These are phyloP conservation scores for Tetrapedia diversipes DNA, from an alignment of 2,888 invertebrate species.

Conservation along the genomic window DNA sequence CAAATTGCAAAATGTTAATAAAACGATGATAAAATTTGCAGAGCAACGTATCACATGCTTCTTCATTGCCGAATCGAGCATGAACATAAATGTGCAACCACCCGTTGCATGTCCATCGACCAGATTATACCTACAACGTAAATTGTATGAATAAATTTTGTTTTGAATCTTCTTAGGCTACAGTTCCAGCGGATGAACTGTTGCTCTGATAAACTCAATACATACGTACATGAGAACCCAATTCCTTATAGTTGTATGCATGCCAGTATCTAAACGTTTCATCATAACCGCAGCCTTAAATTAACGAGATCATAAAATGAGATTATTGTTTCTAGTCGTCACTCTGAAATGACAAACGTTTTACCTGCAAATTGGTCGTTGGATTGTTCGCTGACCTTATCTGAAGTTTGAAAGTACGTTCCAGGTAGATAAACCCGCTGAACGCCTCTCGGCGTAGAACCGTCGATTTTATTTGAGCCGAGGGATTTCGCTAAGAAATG, in stretches of 20 bases:
- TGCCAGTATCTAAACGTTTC: no score
- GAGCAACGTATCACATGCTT: not conserved
- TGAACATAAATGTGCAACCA: not conserved
- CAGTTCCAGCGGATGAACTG: no score
- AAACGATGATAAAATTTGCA: no score
- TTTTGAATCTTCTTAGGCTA: no score
- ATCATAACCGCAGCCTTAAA: no score
- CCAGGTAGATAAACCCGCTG: slow-evolving; percentile 23
- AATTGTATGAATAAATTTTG: no score
- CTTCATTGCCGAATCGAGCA: not conserved
- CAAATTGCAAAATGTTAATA: no score
- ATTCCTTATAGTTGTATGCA: no score
- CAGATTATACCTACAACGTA: no score
- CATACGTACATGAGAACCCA: no score
- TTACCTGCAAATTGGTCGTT: slow-evolving; percentile 18
- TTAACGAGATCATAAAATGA: no score
- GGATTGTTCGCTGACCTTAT: not conserved
- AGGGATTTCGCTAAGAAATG: slow-evolving; percentile 29
- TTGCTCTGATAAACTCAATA: no score
- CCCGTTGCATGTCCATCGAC: not conserved
- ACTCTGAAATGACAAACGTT: not conserved
- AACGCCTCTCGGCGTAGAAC: not conserved
- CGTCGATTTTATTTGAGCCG: slow-evolving; percentile 4
- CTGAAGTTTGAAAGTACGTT: not conserved
- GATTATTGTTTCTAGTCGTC: not conserved